phyloP scores from a whole-genome alignment of 2,888 invertebrate genomes.

The Silvanus unidentatus region DNA sequence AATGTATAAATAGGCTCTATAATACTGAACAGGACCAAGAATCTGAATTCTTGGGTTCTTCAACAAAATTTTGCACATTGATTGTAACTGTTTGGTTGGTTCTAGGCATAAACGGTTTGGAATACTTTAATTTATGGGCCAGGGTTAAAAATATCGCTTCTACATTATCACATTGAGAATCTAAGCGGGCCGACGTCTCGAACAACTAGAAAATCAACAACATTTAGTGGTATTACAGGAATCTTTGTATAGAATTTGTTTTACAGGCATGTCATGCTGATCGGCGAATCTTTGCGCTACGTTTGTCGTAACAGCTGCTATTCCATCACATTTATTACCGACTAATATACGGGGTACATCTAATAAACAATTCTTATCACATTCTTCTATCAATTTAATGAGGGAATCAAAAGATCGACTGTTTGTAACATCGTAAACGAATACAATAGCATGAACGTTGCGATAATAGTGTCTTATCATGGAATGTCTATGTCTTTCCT shows the following conservation, averaged over 20 bases:
- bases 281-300: conserved; percentile 70
- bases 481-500: conserved; percentile 72
- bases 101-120: conserved; percentile 49
- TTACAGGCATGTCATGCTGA: conserved; percentile 64
- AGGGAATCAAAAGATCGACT: conserved; percentile 56
- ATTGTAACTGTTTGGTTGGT: not conserved
- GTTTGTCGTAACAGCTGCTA: conserved; percentile 60
- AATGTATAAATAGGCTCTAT: not conserved
- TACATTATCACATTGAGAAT: conserved; percentile 67
- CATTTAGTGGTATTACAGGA: not conserved
- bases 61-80: not conserved
- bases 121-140: conserved; percentile 67
- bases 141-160: conserved; percentile 78
- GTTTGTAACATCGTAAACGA: conserved; percentile 75
- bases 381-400: conserved; percentile 70
- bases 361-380: conserved; percentile 60
- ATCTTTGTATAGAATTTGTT: not conserved
- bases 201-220: conserved; percentile 56
- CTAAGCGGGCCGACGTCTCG: conserved; percentile 74
- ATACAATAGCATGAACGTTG: conserved; percentile 78
- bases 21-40: not conserved
- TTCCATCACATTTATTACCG: conserved; percentile 75
- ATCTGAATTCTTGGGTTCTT: no score
- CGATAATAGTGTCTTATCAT: conserved; percentile 81
- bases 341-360: conserved; percentile 67